A percentile compares a stretch with the other conserved stretches of the same genome.
These are phyloP conservation scores for Myotis vivesi DNA, from an alignment of 2,797 vertebrate species.

Conservation along the genomic window DNA sequence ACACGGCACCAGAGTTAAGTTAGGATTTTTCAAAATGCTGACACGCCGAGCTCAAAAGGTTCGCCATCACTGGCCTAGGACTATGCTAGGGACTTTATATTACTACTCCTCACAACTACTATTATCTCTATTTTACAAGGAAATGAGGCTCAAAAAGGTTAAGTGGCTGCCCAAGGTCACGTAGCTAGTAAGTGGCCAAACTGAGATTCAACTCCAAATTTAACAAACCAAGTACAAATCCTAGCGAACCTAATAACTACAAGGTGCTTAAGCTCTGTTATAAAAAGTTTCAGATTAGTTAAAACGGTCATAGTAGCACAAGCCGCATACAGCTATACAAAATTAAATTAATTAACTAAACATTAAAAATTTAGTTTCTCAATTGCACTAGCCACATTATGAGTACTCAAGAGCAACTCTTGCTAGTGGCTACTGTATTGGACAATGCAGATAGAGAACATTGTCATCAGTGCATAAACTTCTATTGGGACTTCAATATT, in stretches of 20 bases:
- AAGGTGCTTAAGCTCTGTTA: not conserved
- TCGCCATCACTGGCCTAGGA: not conserved
- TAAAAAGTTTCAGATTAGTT: not conserved
- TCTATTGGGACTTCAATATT: not conserved
- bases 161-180: not conserved
- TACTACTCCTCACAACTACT: not conserved
- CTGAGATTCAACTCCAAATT: constrained; percentile 26
- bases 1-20: too few species aligned
- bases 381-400: not conserved
- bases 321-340: not conserved
- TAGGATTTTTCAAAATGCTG: too few species aligned
- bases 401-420: not conserved
- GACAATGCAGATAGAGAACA: not conserved
- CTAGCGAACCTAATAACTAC: not conserved
- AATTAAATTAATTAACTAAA: not conserved
- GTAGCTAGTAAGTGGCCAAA: not conserved
- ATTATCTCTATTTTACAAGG: not conserved
- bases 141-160: not conserved
- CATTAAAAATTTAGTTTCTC: not conserved
- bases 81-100: not conserved
- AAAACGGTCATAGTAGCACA: not conserved
- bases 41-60: too few species aligned
- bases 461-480: not conserved
- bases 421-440: not conserved
- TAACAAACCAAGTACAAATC: not conserved